These are phyloP conservation scores for Apaloderma vittatum DNA, from an alignment of 2,113 vertebrate genomes.

Conservation along the genomic window DNA sequence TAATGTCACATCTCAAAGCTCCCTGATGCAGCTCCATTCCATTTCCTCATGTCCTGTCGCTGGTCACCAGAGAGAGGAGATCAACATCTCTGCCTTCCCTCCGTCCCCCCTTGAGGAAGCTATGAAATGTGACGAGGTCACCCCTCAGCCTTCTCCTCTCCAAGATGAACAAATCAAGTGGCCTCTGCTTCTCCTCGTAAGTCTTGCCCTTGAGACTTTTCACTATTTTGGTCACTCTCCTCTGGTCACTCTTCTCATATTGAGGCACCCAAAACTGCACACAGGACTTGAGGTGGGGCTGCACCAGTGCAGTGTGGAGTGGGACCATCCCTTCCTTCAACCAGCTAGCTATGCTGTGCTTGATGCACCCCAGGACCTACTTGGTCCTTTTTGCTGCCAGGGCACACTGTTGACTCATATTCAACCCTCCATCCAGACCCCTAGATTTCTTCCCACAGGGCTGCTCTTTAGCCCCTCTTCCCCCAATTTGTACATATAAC, in stretches of 20 bases:
- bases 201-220: background rate
- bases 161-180: background rate
- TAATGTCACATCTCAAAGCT: background rate
- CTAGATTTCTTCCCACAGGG: rapidly evolving
- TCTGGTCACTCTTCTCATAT: background rate
- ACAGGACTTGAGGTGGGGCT: background rate
- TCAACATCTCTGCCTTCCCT: background rate
- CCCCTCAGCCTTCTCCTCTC: background rate
- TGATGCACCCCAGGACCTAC: rapidly evolving
- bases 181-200: rapidly evolving
- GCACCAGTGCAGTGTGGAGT: too few species aligned
- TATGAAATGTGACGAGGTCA: background rate
- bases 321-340: rapidly evolving
- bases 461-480: rapidly evolving
- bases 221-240: too few species aligned
- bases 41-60: rapidly evolving
- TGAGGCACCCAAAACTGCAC: background rate
- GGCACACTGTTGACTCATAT: background rate
- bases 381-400: background rate
- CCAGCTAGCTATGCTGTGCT: rapidly evolving
- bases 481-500: rapidly evolving
- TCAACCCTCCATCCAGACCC: background rate
- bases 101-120: rapidly evolving
- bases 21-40: background rate
- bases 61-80: background rate